A percentile compares a stretch with the other conserved stretches of the same genome.
phyloP scores from a whole-genome alignment of 2,797 vertebrate species.

The Xenops minutus region DNA sequence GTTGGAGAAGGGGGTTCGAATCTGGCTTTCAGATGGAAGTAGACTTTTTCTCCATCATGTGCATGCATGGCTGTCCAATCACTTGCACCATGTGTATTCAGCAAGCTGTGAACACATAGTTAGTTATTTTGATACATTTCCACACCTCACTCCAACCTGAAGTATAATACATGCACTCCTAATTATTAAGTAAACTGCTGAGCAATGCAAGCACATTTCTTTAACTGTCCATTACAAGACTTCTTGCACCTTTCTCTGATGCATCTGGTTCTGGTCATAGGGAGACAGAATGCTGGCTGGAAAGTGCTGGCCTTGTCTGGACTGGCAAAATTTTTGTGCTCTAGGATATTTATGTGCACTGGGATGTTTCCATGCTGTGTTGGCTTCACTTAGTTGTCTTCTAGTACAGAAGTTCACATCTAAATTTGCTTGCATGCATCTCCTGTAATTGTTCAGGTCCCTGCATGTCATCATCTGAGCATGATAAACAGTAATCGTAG shows the following conservation, averaged over 20 bases:
- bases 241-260: slow-evolving; percentile 60
- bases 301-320: neutral
- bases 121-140: neutral
- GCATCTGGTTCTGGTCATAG: slow-evolving; percentile 14
- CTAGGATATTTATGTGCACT: neutral
- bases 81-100: neutral
- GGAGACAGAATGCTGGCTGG: neutral
- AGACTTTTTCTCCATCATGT: neutral
- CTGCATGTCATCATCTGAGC: neutral
- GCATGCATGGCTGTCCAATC: neutral
- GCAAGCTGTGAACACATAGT: neutral
- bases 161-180: neutral
- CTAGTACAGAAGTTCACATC: neutral
- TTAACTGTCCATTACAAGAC: neutral
- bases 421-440: neutral
- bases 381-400: neutral
- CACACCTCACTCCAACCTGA: neutral
- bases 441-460: neutral
- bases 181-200: neutral
- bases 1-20: neutral
- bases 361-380: neutral
- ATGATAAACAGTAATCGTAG: neutral
- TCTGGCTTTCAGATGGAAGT: neutral
- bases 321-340: neutral
- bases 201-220: neutral